phyloP scores from a whole-genome alignment of 2,888 invertebrate genomes.

The Watsonalla binaria region DNA sequence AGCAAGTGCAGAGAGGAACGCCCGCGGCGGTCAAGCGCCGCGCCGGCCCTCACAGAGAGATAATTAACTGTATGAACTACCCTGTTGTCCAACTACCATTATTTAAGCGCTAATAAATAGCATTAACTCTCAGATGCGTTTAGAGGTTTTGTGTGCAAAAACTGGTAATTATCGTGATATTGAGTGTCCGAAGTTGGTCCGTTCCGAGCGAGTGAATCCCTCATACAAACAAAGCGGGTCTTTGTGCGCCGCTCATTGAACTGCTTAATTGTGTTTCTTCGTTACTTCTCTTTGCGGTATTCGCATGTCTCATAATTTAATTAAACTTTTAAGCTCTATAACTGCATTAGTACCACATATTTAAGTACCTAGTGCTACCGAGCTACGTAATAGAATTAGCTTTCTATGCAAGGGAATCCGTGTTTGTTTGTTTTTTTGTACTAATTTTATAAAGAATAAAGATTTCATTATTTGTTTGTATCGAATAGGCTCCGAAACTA shows the following conservation, averaged over 20 bases:
- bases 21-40: not conserved
- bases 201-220: constrained; percentile 47
- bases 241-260: constrained; percentile 65
- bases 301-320: constrained; percentile 52
- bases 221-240: constrained; percentile 59
- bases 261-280: constrained; percentile 70
- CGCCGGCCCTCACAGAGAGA: constrained; percentile 36
- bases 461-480: too few relatives aligned
- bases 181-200: constrained; percentile 30
- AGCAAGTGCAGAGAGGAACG: constrained; percentile 19
- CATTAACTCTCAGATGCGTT: constrained; percentile 24
- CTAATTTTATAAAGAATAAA: too few relatives aligned
- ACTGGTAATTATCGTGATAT: constrained; percentile 5
- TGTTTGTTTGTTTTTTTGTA: too few relatives aligned
- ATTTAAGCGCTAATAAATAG: constrained; percentile 59
- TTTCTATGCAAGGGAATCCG: too few relatives aligned
- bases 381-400: too few relatives aligned
- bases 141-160: not conserved
- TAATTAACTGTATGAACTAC: constrained; percentile 74
- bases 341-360: too few relatives aligned
- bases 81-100: constrained; percentile 51
- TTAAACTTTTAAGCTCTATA: constrained; percentile 38
- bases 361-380: too few relatives aligned
- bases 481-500: too few relatives aligned
- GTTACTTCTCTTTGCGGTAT: constrained; percentile 47